These are phyloP conservation scores for Saccostrea cuccullata DNA, from an alignment of 1,140 invertebrate genomes.

Conservation along the genomic window DNA sequence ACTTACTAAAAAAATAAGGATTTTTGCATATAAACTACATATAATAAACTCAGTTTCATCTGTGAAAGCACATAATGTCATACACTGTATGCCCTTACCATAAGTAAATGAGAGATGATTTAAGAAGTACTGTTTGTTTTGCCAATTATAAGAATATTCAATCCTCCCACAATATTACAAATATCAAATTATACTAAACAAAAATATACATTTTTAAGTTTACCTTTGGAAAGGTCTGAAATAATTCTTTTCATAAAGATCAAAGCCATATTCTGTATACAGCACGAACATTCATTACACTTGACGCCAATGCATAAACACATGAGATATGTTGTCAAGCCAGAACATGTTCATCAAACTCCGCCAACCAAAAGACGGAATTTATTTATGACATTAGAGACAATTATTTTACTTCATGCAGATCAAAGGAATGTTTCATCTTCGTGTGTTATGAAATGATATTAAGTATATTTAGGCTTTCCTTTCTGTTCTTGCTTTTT, in stretches of 20 bases:
- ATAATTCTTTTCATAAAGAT: background rate
- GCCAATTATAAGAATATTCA: too few relatives aligned
- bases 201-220: too few relatives aligned
- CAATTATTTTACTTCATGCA: background rate
- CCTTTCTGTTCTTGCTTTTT: background rate
- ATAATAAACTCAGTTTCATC: too few relatives aligned
- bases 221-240: background rate
- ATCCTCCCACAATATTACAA: too few relatives aligned
- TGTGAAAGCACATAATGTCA: too few relatives aligned
- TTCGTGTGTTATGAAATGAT: too few relatives aligned
- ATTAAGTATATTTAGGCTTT: background rate
- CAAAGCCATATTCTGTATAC: background rate
- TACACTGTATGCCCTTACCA: too few relatives aligned
- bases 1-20: too few relatives aligned
- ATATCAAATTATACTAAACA: too few relatives aligned
- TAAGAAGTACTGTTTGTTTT: too few relatives aligned
- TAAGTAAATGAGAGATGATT: too few relatives aligned
- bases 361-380: background rate
- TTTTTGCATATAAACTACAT: too few relatives aligned
- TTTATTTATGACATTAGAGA: background rate
- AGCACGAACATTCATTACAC: background rate
- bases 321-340: slow-evolving; percentile 33
- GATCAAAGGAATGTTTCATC: background rate
- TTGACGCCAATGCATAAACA: slow-evolving; percentile 24
- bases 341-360: background rate